Base-by-base conservation (phyloP, 2,888 invertebrate genomes). In the Epinotia brunnichana region DNA sequence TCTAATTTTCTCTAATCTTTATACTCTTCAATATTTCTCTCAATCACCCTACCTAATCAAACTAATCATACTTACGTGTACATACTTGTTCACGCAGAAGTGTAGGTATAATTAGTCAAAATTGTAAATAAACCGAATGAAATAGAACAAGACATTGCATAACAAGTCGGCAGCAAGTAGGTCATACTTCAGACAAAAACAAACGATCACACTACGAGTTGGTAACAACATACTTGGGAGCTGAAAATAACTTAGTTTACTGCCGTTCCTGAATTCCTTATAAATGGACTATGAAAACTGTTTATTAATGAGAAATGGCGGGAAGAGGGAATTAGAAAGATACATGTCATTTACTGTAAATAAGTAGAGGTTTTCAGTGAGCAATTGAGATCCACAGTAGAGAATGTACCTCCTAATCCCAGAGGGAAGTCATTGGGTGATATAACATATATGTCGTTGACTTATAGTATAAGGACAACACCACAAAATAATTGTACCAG, bases 101-200 rank as follows among this genome's bases (percentile, higher is more conserved):
- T n/a, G n/a, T 2, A 61, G 7, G 17, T 63, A 17, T 17, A 53
- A 62, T 74, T 71, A 76, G 74, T 74, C 72, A 68, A 59, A 74
- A 71, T 57, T 73, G 74, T 74, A 78, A 77, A 73, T 78, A 66
- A 59, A 57, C 68, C 39, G 24, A 68, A 73, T 35, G 24, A 68
- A 73, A 68, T 73, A 68, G 62, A 72, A 48, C 29, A 54, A 39
- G 19, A 15, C 15, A 68, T 73, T 73, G 62, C 73, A 48, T 68
- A 73, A 68, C 63, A 39, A 21, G 56, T n/a, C 62, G 41, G 51
- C 21, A n/a, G 56, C 29, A 69, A 48, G 48, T 48, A n/a, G 48
- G 73, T 63, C 73, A 68, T 17, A 73, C 63, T 73, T 73, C n/a
- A 57, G 62, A 73, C 68, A 73, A 73, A 68, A 63, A 73, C 68